Conservation (phyloP, 2,113 vertebrate species). For the Gulo gulo region DNA sequence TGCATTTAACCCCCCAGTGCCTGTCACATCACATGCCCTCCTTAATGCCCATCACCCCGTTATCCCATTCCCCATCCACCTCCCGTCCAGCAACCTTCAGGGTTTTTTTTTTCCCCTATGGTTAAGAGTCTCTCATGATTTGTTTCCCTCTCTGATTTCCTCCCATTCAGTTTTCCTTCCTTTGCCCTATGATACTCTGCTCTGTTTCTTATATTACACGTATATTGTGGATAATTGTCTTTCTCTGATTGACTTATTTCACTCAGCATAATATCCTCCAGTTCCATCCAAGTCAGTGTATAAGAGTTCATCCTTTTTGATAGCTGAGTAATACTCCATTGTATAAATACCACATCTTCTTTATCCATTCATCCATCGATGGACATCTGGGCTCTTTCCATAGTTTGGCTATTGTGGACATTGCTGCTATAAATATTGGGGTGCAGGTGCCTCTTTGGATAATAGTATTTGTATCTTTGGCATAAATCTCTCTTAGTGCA, state of each 20-base stretch:
- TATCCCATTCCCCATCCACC: not conserved
- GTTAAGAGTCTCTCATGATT: not conserved
- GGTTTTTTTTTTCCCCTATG: not conserved
- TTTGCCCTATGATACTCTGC: not conserved
- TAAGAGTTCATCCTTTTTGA: too few species aligned
- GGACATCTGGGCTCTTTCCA: too few species aligned
- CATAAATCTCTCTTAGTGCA: not conserved
- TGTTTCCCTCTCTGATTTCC: not conserved
- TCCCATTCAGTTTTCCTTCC: not conserved
- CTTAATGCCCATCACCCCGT: not conserved
- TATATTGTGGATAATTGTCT: not conserved
- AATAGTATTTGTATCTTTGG: not conserved
- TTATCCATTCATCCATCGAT: too few species aligned
- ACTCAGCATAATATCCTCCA: not conserved
- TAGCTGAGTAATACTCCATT: too few species aligned
- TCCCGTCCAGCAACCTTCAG: not conserved
- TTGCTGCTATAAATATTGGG: not conserved
- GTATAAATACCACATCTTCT: too few species aligned
- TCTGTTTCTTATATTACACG: not conserved
- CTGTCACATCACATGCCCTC: not conserved
- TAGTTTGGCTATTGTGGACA: not conserved
- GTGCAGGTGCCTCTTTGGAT: not conserved
- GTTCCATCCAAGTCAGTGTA: too few species aligned
- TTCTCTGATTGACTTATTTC: not conserved
- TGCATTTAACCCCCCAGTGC: not conserved